These are phyloP conservation scores for Ostrea denselamellosa DNA, from an alignment of 1,140 invertebrate species.

Conservation along the genomic window DNA sequence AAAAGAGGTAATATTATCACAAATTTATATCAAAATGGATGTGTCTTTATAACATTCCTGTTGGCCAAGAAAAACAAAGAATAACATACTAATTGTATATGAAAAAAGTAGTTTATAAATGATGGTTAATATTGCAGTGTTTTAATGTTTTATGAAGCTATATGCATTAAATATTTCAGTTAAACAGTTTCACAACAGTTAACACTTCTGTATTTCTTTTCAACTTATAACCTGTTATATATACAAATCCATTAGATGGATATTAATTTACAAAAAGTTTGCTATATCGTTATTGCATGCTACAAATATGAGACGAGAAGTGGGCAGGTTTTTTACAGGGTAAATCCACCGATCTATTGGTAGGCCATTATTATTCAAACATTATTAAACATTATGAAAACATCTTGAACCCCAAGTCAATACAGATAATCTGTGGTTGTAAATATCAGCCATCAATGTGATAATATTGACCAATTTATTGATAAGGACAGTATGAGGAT, in stretches of 20 bases:
- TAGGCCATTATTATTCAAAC: slow-evolving; percentile 33
- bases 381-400: slow-evolving; percentile 4
- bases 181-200: too few relatives aligned
- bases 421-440: neutral
- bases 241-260: slow-evolving; percentile 12
- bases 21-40: too few relatives aligned
- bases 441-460: slow-evolving; percentile 23
- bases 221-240: neutral
- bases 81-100: too few relatives aligned
- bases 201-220: too few relatives aligned
- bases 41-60: too few relatives aligned
- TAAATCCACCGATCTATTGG: slow-evolving; percentile 4
- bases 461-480: slow-evolving; percentile 18
- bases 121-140: too few relatives aligned
- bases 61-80: too few relatives aligned
- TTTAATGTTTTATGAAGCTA: too few relatives aligned
- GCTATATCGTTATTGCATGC: neutral
- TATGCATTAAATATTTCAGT: too few relatives aligned
- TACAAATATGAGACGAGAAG: neutral
- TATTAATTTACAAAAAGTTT: neutral
- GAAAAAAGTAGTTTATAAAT: too few relatives aligned
- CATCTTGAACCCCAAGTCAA: slow-evolving; percentile 12
- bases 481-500: neutral
- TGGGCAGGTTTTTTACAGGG: neutral
- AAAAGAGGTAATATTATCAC: too few relatives aligned